Conservation (phyloP, 2,888 invertebrate genomes). For the Ephialtes manifestator region DNA sequence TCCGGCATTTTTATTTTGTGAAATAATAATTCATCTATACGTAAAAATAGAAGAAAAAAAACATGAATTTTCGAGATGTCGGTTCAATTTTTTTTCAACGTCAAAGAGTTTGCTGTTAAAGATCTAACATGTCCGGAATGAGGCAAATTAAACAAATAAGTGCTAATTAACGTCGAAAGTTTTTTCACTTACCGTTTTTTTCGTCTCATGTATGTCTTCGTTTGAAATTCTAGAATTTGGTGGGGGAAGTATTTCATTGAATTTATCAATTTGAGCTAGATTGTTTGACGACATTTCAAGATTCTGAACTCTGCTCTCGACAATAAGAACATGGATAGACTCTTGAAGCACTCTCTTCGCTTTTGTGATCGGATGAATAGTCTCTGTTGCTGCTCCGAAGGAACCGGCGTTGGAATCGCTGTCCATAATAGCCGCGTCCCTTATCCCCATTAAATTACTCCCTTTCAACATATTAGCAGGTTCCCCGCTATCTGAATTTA, state of each 20-base stretch:
- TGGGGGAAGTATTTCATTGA: neutral
- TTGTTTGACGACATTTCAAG: constrained; percentile 42
- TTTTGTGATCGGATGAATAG: constrained; percentile 76
- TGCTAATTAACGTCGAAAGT: neutral
- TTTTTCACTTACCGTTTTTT: neutral
- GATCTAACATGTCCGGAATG: no score
- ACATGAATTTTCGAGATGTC: no score
- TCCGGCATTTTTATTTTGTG: no score
- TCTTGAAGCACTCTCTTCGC: constrained; percentile 76
- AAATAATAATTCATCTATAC: no score
- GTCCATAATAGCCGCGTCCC: constrained; percentile 76
- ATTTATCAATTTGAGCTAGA: neutral
- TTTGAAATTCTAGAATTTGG: neutral
- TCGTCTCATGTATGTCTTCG: neutral
- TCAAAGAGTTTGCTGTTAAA: neutral
- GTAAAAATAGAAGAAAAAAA: no score
- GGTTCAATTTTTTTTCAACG: neutral
- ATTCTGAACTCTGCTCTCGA: constrained; percentile 75
- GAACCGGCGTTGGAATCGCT: constrained; percentile 71
- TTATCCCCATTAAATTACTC: constrained; percentile 71
- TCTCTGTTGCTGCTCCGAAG: constrained; percentile 74
- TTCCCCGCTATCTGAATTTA: neutral
- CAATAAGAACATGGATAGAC: constrained; percentile 75
- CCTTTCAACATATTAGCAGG: constrained; percentile 70
- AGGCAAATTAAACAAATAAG: neutral